These are phyloP conservation scores for Arrhopalites spinosus DNA, from an alignment of 2,888 invertebrate genomes.

Conservation along the genomic window DNA sequence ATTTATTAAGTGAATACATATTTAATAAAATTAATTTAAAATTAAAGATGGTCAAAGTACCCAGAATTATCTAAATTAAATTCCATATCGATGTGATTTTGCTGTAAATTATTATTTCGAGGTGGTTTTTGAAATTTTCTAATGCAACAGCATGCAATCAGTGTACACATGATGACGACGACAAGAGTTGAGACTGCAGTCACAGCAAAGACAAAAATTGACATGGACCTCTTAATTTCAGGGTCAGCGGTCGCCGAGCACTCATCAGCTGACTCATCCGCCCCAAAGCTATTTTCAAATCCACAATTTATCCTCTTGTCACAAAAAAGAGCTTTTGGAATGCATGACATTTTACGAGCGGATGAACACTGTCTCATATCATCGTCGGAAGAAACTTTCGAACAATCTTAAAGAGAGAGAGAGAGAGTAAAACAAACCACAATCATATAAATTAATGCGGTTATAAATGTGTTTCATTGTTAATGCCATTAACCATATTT, in stretches of 20 bases:
- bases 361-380: slow-evolving; percentile 44
- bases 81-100: slow-evolving; percentile 24
- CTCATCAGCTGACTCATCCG: slow-evolving; percentile 47
- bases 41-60: slow-evolving; percentile 9
- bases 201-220: slow-evolving; percentile 53
- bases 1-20: not conserved
- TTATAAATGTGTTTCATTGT: too few relatives aligned
- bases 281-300: slow-evolving; percentile 47
- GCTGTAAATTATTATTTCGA: slow-evolving; percentile 32
- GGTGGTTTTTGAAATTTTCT: slow-evolving; percentile 47
- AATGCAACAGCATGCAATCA: slow-evolving; percentile 52
- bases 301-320: slow-evolving; percentile 53
- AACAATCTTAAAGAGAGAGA: slow-evolving; percentile 43
- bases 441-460: not conserved
- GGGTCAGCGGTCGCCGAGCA: not conserved
- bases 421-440: not conserved
- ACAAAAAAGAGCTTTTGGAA: slow-evolving; percentile 48
- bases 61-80: slow-evolving; percentile 14
- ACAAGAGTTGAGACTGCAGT: slow-evolving; percentile 52
- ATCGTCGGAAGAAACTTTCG: slow-evolving; percentile 34
- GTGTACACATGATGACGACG: slow-evolving; percentile 49
- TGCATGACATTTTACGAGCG: slow-evolving; percentile 46
- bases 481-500: not conserved
- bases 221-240: slow-evolving; percentile 33
- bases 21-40: not conserved